phyloP scores from a whole-genome alignment of 2,113 vertebrate species.

The Peromyscus californicus region DNA sequence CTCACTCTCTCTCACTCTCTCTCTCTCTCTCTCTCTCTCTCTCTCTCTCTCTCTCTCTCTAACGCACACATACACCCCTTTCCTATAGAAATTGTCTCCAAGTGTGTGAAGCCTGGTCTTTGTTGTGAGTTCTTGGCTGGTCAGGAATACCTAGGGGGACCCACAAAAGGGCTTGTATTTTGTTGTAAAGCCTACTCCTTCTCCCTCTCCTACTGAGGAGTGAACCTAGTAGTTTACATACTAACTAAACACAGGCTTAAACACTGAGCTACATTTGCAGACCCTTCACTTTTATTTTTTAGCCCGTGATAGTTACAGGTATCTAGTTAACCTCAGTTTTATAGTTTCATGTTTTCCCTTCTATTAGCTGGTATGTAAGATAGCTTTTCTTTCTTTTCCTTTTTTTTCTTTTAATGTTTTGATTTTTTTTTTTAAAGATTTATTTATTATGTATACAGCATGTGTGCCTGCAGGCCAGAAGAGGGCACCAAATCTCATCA shows the following conservation, averaged over 20 bases:
- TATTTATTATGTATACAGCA: no score
- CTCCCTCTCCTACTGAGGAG: not conserved
- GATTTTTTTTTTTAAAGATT: no score
- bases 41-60: no score
- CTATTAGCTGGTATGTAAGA: not conserved
- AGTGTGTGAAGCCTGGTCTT: not conserved
- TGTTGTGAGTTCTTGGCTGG: not conserved
- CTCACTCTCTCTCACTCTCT: no score
- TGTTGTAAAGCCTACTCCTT: not conserved
- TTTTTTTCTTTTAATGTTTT: no score
- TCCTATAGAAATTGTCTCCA: not conserved
- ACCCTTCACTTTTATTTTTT: not conserved
- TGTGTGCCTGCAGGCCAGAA: no score
- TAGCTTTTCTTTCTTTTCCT: not conserved
- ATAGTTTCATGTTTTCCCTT: not conserved
- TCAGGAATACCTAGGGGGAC: not conserved
- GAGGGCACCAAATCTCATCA: no score
- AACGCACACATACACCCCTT: no score
- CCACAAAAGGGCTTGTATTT: not conserved
- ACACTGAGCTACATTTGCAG: not conserved
- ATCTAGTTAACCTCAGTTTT: slow-evolving; percentile 2
- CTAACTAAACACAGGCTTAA: not conserved
- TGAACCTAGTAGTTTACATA: not conserved
- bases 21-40: no score
- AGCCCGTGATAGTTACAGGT: not conserved